Base-by-base conservation (phyloP, 2,113 vertebrate genomes). In the Burhinus oedicnemus region DNA sequence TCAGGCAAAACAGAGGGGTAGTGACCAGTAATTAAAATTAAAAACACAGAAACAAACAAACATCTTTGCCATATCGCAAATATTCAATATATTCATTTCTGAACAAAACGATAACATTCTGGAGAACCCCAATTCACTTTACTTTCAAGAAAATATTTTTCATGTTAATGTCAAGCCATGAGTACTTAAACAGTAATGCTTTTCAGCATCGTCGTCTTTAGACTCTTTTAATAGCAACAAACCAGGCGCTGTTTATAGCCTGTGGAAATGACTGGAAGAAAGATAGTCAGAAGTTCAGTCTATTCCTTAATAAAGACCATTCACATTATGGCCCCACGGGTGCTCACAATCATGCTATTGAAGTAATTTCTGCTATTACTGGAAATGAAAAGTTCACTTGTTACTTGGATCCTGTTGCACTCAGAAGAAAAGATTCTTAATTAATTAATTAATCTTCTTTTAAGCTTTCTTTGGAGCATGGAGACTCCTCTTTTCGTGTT, bases 321-420 rank as follows among this genome's bases (percentile, higher is more conserved):
- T 95, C 93, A 93, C 91, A 95, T 96, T 83, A 90, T 85, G 93
- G 89, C 93, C 97, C 94, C 94, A 93, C 9, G 91, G 84, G 97
- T 91, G 87, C 94, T 96, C 94, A 96, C 95, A 97, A 95, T 95
- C 97, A 97, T 96, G 97, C 95, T 58, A 96, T 95, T 97, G 97
- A 97, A 89, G 94, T 94, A 95, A 97, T 96, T 95, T 95, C 96
- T 95, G 78, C 95, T 93, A 88, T 97, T 97, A 96, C 93, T 93
- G 91, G 95, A 95, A 97, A 95, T 97, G 96, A 97, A 97, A 97
- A 95, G 96, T 97, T 97, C 94, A 90, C 94, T 95, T 97, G 94
- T 97, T 97, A 87, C 89, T 95, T 47, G 93, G 93, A 97, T 93
- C 91, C 96, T 95, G 94, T 95, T 94, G 89, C 93, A 95, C 84